These are phyloP conservation scores for human (Homo sapiens) DNA, from an alignment of 2,113 vertebrate genomes.

Conservation along the genomic window DNA sequence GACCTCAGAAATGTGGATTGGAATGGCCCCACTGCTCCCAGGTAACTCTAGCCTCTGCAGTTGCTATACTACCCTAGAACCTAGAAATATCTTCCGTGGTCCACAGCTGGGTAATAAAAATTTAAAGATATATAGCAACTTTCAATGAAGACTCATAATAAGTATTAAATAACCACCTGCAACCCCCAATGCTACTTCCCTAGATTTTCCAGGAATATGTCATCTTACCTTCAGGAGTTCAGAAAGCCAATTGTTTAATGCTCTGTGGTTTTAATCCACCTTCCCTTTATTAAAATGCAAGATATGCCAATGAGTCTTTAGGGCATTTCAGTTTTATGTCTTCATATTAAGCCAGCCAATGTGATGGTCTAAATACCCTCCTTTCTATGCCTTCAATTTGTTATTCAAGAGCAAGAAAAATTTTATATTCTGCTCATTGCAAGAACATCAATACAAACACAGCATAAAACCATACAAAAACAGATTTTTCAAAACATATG, in stretches of 20 bases:
- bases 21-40: background rate
- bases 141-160: background rate
- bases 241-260: slow-evolving; percentile 35
- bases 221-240: slow-evolving; percentile 14
- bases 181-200: background rate
- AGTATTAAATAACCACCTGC: slow-evolving; percentile 45
- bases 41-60: background rate
- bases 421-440: slow-evolving; percentile 63
- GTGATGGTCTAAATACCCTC: background rate
- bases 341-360: slow-evolving; percentile 47
- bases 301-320: background rate
- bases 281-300: slow-evolving; percentile 43
- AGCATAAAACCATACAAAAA: slow-evolving; percentile 63
- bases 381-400: slow-evolving; percentile 43
- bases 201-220: slow-evolving; percentile 11
- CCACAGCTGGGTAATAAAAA: slow-evolving; percentile 58
- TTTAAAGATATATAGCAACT: slow-evolving; percentile 62
- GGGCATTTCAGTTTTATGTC: slow-evolving; percentile 55
- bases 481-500: slow-evolving; percentile 52
- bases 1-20: background rate
- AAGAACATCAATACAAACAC: slow-evolving; percentile 59
- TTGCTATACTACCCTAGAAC: background rate
- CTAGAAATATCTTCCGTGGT: slow-evolving; percentile 54
- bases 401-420: slow-evolving; percentile 59
- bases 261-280: slow-evolving; percentile 32